Conservation (phyloP, 1,140 invertebrate species). For the Thalassaphorura encarpata region DNA sequence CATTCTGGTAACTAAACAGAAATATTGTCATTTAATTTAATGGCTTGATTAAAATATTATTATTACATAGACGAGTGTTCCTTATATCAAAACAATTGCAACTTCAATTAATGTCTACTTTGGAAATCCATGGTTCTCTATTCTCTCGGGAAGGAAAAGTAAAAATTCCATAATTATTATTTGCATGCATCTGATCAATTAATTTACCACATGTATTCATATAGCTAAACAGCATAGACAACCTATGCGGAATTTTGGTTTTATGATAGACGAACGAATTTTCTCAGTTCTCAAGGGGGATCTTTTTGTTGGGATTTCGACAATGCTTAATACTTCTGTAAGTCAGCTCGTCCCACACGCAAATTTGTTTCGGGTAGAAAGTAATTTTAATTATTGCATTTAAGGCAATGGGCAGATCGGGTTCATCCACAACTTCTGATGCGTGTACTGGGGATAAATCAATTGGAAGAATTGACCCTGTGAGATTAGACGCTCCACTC, state of each 20-base stretch:
- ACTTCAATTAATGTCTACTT: slow-evolving; percentile 11
- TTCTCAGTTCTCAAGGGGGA: slow-evolving; percentile 1
- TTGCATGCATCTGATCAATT: too few relatives aligned
- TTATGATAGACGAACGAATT: slow-evolving; percentile 4
- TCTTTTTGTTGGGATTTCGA: slow-evolving; percentile 8
- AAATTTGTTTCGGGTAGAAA: too few relatives aligned
- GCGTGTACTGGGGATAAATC: slow-evolving; percentile 1
- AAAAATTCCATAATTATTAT: too few relatives aligned
- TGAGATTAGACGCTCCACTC: slow-evolving; percentile 10
- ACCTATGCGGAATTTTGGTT: slow-evolving; percentile 6
- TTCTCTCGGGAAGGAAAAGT: slow-evolving; percentile 7
- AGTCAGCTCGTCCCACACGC: neutral
- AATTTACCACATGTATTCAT: too few relatives aligned
- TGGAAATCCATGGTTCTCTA: slow-evolving; percentile 16
- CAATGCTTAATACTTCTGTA: slow-evolving; percentile 16
- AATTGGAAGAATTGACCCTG: slow-evolving; percentile 4
- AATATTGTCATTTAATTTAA: neutral
- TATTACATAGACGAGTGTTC: slow-evolving; percentile 8
- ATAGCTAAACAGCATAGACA: slow-evolving; percentile 8
- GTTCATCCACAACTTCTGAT: neutral
- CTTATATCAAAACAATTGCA: slow-evolving; percentile 18
- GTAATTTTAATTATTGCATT: neutral
- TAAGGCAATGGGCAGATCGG: slow-evolving; percentile 1
- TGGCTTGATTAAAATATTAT: neutral
- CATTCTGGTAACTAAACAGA: slow-evolving; percentile 8